phyloP scores from a whole-genome alignment of 2,797 vertebrate genomes.

The Eospalax fontanierii region DNA sequence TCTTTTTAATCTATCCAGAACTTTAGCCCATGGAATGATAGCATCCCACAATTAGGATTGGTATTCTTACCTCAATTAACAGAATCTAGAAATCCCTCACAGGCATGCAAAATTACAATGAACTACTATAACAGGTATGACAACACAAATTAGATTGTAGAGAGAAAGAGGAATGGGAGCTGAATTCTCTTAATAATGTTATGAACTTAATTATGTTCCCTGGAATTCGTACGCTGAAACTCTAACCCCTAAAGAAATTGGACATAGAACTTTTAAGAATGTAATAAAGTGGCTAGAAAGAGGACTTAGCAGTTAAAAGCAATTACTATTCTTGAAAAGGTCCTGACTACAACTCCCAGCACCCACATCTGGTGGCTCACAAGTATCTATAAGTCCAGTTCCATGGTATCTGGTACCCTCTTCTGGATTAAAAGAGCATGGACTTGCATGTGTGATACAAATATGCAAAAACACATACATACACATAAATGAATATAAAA shows the following conservation, averaged over 20 bases:
- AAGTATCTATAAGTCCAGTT: too few species aligned
- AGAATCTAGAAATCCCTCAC: neutral
- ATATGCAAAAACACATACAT: too few species aligned
- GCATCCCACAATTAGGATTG: neutral
- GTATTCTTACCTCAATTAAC: neutral
- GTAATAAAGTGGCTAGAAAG: neutral
- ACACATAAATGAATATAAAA: neutral
- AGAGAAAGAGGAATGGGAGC: neutral
- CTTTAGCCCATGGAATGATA: neutral
- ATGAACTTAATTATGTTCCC: neutral
- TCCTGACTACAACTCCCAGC: neutral
- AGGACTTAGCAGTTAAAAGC: neutral
- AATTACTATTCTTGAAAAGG: neutral
- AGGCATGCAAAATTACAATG: neutral
- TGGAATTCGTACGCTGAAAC: constrained; percentile 17
- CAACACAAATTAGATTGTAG: neutral
- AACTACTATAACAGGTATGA: neutral
- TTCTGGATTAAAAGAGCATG: neutral
- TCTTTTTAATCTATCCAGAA: neutral
- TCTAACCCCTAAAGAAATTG: neutral
- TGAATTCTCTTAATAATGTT: constrained; percentile 23
- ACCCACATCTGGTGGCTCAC: neutral
- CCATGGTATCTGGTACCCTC: neutral
- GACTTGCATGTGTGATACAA: neutral
- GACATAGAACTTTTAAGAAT: neutral